Evolutionary conservation across 2,888 invertebrate genomes (phyloP), one percentile per base, ranked within the genome.

Genomic region (Andrena dorsata): DNA sequence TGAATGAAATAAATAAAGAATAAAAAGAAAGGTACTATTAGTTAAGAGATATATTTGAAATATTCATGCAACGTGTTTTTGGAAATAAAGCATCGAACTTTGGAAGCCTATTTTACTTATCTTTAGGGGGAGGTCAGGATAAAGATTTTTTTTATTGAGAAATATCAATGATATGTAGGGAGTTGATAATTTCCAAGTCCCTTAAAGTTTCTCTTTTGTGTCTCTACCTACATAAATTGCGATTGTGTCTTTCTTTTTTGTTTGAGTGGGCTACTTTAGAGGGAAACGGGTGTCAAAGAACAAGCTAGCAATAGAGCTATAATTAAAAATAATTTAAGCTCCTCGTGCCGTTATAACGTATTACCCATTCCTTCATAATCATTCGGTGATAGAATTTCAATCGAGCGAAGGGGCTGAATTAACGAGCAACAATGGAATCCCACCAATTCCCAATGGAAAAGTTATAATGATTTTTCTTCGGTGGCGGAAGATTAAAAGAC

Each of bases 401-500:
- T 58, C 35, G 58, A 41, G 2, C 26, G 28, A 58, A n/a, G 28
- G n/a, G 41, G 20, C 26, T 26, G 58, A n/a, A 47, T 70, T 70
- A 58, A 60, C 20, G 69, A 58, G 69, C 35, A 60, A 70, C 68
- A 76, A 49, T 58, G 68, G 49, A 71, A 69, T 53, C n/a, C 10
- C 13, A n/a, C 10, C 35, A 35, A 32, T 64, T 32, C 20, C 8
- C 20, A 35, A 71, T 47, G 66, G 30, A 16, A 20, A 23, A 47
- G 60, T 71, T 70, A 70, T 60, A 70, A 70, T 70, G 69, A 70
- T 71, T 71, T 61, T 64, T 58, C 60, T 26, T 56, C 49, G 28
- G 16, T 20, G 35, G 26, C 1, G n/a, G 20, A 10, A 70, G 64
- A 70, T 75, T 58, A 73, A 74, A 65, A 65, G 75, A 26, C 58